phyloP scores from a whole-genome alignment of 2,113 vertebrate genomes.

The Macaca mulatta region DNA sequence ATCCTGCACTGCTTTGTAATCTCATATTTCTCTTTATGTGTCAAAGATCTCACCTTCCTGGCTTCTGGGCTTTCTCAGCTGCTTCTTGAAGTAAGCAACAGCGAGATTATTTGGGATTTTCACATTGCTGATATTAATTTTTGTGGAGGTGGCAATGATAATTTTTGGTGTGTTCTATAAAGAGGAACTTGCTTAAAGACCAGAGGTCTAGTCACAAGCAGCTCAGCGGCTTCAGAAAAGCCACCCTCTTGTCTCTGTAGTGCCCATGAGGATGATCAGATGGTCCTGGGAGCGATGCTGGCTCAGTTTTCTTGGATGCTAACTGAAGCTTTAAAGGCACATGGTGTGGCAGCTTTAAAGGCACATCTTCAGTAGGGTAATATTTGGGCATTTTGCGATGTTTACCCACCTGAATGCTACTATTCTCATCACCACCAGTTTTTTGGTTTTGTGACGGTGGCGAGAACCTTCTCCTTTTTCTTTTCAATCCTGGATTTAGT shows the following conservation, averaged over 20 bases:
- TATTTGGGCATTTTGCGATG: neutral
- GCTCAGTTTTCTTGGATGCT: neutral
- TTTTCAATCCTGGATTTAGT: neutral
- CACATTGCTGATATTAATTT: neutral
- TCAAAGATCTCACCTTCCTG: neutral
- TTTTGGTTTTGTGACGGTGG: neutral
- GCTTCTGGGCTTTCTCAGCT: neutral
- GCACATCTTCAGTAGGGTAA: neutral
- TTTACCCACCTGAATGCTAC: neutral
- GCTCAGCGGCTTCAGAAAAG: neutral
- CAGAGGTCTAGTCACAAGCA: neutral
- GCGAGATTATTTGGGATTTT: neutral
- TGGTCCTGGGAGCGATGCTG: neutral
- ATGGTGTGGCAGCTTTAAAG: neutral
- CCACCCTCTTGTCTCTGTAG: neutral
- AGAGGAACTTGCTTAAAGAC: neutral
- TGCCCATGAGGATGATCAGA: neutral
- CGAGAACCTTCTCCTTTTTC: neutral
- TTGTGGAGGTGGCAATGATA: neutral
- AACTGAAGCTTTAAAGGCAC: neutral
- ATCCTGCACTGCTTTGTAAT: neutral
- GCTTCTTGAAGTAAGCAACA: neutral
- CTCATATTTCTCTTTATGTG: neutral
- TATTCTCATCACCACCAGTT: neutral
- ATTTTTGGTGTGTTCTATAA: neutral